phyloP scores from a whole-genome alignment of 1,140 invertebrate genomes.

The Zaprionus tsacasi region DNA sequence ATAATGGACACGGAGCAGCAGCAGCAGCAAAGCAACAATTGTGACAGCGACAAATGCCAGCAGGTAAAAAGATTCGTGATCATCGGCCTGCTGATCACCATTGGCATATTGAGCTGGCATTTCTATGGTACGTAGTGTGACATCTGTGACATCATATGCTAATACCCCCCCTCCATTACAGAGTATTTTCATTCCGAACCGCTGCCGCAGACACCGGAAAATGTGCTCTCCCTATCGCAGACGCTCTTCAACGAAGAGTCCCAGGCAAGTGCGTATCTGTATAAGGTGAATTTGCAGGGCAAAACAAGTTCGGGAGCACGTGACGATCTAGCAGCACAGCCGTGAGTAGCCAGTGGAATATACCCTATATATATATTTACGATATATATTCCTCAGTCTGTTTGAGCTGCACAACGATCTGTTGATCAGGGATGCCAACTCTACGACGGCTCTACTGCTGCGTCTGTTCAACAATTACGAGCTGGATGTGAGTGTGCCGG shows the following conservation, averaged over 20 bases:
- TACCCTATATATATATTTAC: background rate
- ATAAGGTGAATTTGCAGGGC: constrained; percentile 85
- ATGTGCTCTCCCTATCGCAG: constrained; percentile 62
- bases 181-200: constrained; percentile 71
- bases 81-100: constrained; percentile 60
- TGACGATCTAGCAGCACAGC: constrained; percentile 88
- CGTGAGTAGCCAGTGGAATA: constrained; percentile 84
- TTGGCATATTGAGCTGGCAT: constrained; percentile 75
- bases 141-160: background rate
- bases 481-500: constrained; percentile 88
- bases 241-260: constrained; percentile 66
- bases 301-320: constrained; percentile 87
- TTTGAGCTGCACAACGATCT: constrained; percentile 72
- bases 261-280: constrained; percentile 60
- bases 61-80: constrained; percentile 76
- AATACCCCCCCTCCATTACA: background rate
- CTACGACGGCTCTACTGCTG: constrained; percentile 88
- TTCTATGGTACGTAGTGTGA: constrained; percentile 73
- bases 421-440: constrained; percentile 78
- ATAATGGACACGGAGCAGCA: constrained; percentile 52
- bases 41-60: constrained; percentile 73
- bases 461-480: constrained; percentile 91
- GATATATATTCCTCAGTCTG: constrained; percentile 43
- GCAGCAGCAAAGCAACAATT: constrained; percentile 41
- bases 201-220: constrained; percentile 55